Percentiles rank a stretch among this genome's conserved stretches.
Evolutionary conservation across 2,888 invertebrate species (phyloP).

Genomic region (Euplagia quadripunctaria): DNA sequence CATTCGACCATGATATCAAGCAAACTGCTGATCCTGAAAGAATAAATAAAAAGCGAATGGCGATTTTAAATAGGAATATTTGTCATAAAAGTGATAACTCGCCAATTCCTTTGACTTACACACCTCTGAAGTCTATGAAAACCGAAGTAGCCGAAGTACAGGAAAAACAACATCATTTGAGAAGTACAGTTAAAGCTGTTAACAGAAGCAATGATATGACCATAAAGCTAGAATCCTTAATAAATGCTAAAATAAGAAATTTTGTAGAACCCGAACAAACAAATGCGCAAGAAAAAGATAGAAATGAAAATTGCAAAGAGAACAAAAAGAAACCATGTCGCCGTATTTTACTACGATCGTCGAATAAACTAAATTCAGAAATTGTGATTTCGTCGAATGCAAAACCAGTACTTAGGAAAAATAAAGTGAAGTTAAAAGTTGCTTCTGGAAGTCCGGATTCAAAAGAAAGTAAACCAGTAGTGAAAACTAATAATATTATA

Average conservation of each 20-base stretch:
- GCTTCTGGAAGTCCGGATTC: conserved; percentile 12
- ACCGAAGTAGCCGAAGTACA: conserved; percentile 16
- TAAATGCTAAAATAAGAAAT: conserved; percentile 20
- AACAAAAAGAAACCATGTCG: conserved; percentile 54
- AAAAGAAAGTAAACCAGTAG: conserved; percentile 11
- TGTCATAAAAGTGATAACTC: conserved; percentile 54
- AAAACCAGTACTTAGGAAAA: conserved; percentile 29
- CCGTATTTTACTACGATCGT: conserved; percentile 65
- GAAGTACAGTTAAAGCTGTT: conserved; percentile 5
- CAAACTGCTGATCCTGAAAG: conserved; percentile 57
- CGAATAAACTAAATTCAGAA: conserved; percentile 52
- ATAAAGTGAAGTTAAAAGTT: conserved; percentile 36
- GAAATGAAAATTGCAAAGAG: conserved; percentile 56
- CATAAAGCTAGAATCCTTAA: background rate
- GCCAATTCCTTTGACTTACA: conserved; percentile 70
- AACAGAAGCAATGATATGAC: conserved; percentile 14
- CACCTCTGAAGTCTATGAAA: conserved; percentile 50
- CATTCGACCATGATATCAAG: conserved; percentile 39
- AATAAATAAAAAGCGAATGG: conserved; percentile 68
- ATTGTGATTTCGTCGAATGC: conserved; percentile 18
- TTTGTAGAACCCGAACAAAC: background rate
- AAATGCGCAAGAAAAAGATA: conserved; percentile 28
- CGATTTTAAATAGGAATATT: conserved; percentile 70
- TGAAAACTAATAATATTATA: conserved; percentile 17
- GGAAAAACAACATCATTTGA: conserved; percentile 27